A percentile compares a stretch with the other conserved stretches of the same genome.
phyloP scores from a whole-genome alignment of 2,113 vertebrate genomes.

The Aplodontia rufa region DNA sequence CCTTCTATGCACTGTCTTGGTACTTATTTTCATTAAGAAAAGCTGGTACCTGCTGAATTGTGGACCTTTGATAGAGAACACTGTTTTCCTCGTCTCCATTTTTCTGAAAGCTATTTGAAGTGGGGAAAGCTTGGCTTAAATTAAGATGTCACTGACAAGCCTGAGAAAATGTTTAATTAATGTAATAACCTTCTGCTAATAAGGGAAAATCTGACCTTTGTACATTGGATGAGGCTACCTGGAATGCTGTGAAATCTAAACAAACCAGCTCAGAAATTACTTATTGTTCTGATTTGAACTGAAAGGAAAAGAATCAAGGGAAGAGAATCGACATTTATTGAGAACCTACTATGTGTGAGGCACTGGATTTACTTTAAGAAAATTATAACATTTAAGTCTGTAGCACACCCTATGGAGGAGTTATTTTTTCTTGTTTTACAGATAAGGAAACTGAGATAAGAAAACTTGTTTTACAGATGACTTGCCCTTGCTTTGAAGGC shows the following conservation, averaged over 20 bases:
- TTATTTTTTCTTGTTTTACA: background rate
- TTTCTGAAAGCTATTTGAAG: conserved; percentile 71
- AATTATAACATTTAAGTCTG: background rate
- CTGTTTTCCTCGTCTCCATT: conserved; percentile 65
- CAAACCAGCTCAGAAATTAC: conserved; percentile 26
- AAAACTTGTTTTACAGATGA: too few species aligned
- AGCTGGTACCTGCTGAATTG: conserved; percentile 59
- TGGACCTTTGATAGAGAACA: conserved; percentile 51
- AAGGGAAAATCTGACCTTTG: conserved; percentile 57
- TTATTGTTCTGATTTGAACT: background rate
- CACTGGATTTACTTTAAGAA: background rate
- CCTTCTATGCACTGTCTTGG: conserved; percentile 55
- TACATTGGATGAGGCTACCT: conserved; percentile 58
- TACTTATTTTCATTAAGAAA: conserved; percentile 74
- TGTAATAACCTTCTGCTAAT: conserved; percentile 74
- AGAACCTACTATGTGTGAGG: background rate
- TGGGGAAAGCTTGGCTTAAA: conserved; percentile 67
- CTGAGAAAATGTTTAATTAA: conserved; percentile 80
- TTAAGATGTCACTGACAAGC: conserved; percentile 73
- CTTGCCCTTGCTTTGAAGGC: background rate
- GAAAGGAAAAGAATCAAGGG: background rate
- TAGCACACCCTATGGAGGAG: background rate
- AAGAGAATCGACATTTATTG: background rate
- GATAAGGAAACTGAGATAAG: background rate
- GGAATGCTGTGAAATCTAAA: conserved; percentile 58